Conservation (phyloP, 2,888 invertebrate genomes). For the Rhamnusium bicolor region DNA sequence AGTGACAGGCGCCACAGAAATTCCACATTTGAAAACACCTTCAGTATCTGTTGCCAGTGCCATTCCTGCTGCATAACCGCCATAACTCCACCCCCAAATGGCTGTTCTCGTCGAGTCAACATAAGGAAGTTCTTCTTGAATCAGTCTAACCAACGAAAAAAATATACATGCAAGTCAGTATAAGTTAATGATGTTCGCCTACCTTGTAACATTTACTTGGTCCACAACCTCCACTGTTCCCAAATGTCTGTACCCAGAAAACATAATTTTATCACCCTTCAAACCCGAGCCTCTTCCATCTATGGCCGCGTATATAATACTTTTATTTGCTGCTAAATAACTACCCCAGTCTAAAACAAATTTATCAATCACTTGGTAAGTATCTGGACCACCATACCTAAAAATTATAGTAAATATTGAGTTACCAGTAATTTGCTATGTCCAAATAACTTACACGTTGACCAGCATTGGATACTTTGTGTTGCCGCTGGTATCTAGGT, state of each 20-base stretch:
- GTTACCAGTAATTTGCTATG: too few relatives aligned
- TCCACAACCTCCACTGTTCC: conserved; percentile 94
- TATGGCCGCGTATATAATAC: conserved; percentile 89
- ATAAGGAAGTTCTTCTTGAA: conserved; percentile 79
- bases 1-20: conserved; percentile 96
- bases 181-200: conserved; percentile 50
- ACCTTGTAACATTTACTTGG: conserved; percentile 89
- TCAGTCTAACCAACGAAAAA: conserved; percentile 72
- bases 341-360: conserved; percentile 91
- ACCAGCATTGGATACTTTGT: conserved; percentile 88
- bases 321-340: conserved; percentile 87
- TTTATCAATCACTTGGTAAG: conserved; percentile 86
- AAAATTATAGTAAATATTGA: neutral
- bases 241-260: conserved; percentile 86
- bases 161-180: too few relatives aligned
- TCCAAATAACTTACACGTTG: conserved; percentile 79
- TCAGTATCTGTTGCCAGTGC: conserved; percentile 85
- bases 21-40: conserved; percentile 91
- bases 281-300: conserved; percentile 93
- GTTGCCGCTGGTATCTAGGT: conserved; percentile 77
- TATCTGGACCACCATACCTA: conserved; percentile 94
- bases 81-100: conserved; percentile 99
- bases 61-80: conserved; percentile 93
- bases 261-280: conserved; percentile 87
- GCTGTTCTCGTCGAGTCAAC: conserved; percentile 88